Evolutionary conservation across 2,888 invertebrate species (phyloP), one percentile per base, ranked within the genome.

Genomic region (Poecilobothrus nobilitatus): DNA sequence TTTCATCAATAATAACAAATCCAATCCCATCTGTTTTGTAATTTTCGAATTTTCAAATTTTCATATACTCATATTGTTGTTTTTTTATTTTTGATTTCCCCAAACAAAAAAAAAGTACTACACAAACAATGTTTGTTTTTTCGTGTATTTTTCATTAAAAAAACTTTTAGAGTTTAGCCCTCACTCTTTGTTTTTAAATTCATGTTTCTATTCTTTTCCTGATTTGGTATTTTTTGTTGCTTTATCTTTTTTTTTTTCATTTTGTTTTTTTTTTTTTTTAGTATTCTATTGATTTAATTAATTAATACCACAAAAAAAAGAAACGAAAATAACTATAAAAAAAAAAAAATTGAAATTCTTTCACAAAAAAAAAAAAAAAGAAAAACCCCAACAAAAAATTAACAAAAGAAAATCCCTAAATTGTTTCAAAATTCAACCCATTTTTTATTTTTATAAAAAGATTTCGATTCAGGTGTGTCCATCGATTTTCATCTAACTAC

Each of bases 251-350:
- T 44, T 44, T 15, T 15, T 37, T 37, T 37, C 10, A 37, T 44
- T 3, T 44, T 44, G 6, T 44, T 9, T 44, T 44, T 9, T 53
- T 53, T 53, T 53, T 18, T 53, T 53, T 53, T 53, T n/a, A 53
- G 18, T 53, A 53, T 53, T 53, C 53, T 18, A 53, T 53, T 53
- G 53, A 53, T 53, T 53, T 53, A 53, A 53, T 53, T 53, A 53
- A 53, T 53, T 53, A 53, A 53, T 12, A 53, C 18, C 53, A 53
- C 15, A 37, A 37, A 37, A 37, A 12, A 37, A 37, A n/a, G 1
- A 37, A 53, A 3, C 9, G 4, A 41, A 41, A 41, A 41, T 8
- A 9, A 41, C 41, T 41, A 15, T 27, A 27, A 41, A 8, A 53
- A 53, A 18, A 53, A 53, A 53, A 53, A 15, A 18, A 18, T n/a